A percentile compares a stretch with the other conserved stretches of the same genome.
Evolutionary conservation across 2,113 vertebrate species (phyloP).

Genomic region (Anser brachyrhynchus): DNA sequence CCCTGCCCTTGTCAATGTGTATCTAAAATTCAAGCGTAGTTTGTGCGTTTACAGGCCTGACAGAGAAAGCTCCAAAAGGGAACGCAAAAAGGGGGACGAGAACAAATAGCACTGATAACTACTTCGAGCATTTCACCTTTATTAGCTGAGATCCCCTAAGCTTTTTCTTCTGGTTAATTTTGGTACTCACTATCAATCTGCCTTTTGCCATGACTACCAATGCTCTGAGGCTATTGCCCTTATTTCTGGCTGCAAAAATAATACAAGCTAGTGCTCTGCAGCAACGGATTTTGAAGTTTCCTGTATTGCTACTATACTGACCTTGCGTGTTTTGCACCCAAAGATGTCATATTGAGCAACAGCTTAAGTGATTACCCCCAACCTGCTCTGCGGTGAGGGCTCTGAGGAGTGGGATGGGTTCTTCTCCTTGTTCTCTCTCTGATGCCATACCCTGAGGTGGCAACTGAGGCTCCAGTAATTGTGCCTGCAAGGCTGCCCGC

Average conservation of each 20-base stretch:
- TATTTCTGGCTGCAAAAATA: not conserved
- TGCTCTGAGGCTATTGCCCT: not conserved
- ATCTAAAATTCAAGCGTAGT: fast-evolving
- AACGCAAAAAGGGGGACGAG: not conserved
- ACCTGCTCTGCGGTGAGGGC: not conserved
- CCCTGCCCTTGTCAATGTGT: fast-evolving
- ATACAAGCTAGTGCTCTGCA: not conserved
- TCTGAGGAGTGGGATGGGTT: not conserved
- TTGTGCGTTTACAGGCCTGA: too few relatives aligned
- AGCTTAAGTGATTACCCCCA: not conserved
- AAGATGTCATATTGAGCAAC: not conserved
- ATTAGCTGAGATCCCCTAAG: not conserved
- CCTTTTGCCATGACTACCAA: not conserved
- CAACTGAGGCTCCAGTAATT: not conserved
- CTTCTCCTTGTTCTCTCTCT: not conserved
- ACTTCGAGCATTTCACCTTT: not conserved
- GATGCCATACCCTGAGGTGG: not conserved
- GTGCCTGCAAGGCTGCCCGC: not conserved
- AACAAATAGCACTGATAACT: not conserved
- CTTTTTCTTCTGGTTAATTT: not conserved
- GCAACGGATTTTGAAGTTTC: not conserved
- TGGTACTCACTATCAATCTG: not conserved
- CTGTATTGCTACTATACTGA: not conserved
- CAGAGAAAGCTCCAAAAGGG: not conserved
- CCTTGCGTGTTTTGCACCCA: fast-evolving